Conservation (phyloP, 2,888 invertebrate genomes). For the Aporophyla nigra region DNA sequence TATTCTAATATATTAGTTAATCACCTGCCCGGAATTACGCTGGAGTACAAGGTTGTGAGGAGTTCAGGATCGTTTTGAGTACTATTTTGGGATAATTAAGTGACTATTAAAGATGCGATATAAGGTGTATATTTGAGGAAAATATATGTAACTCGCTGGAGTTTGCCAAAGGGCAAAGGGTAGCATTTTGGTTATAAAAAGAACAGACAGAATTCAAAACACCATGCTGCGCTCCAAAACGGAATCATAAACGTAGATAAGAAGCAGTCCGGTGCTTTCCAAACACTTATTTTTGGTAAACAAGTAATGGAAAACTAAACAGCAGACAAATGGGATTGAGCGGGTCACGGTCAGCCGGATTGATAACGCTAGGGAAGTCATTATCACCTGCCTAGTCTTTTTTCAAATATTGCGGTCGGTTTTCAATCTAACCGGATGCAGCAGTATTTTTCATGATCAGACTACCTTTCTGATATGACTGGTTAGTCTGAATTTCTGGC, state of each 20-base stretch:
- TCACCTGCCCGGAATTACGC: slow-evolving; percentile 33
- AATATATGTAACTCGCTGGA: not conserved
- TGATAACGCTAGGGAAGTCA: not conserved
- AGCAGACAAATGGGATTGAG: not conserved
- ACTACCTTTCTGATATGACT: no score
- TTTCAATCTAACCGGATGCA: no score
- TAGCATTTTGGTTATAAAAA: not conserved
- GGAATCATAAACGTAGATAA: no score
- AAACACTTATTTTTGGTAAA: not conserved
- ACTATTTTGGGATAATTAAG: slow-evolving; percentile 18
- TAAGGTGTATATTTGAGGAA: not conserved
- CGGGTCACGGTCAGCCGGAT: not conserved
- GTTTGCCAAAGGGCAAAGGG: not conserved
- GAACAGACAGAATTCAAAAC: not conserved
- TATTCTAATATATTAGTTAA: slow-evolving; percentile 40
- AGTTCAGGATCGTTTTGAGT: slow-evolving; percentile 3
- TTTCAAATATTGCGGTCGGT: no score
- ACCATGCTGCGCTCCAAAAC: not conserved
- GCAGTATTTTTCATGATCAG: no score
- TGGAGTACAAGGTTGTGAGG: slow-evolving; percentile 1
- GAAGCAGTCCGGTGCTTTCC: not conserved
- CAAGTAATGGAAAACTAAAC: not conserved
- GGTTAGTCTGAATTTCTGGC: no score
- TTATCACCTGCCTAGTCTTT: no score
- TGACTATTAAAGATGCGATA: not conserved